Evolutionary conservation across 1,140 invertebrate species (phyloP).

Genomic region (Pseudoatta argentina): DNA sequence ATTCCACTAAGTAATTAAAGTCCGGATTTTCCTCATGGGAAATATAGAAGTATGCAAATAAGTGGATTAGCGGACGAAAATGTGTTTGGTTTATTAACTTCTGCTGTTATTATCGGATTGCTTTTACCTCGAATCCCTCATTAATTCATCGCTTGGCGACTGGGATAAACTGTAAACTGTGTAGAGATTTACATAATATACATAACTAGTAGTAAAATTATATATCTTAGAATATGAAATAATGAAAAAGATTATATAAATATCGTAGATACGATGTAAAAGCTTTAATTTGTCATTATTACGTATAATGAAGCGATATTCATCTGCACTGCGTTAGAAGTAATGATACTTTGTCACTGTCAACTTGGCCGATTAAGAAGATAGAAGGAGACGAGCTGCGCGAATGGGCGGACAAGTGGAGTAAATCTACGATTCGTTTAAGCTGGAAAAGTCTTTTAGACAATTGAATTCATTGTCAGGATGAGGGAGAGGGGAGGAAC

Average conservation of each 20-base stretch:
- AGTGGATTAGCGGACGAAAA: slow-evolving; percentile 26
- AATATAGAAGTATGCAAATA: slow-evolving; percentile 44
- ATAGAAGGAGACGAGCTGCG: slow-evolving; percentile 39
- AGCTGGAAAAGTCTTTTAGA: slow-evolving; percentile 65
- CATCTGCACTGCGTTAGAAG: slow-evolving; percentile 39
- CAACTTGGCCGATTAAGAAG: slow-evolving; percentile 49
- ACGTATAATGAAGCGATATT: not conserved
- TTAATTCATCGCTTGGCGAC: slow-evolving; percentile 24
- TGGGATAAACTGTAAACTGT: slow-evolving; percentile 7
- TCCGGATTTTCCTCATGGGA: slow-evolving; percentile 51
- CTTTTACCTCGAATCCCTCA: not conserved
- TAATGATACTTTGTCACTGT: slow-evolving; percentile 63
- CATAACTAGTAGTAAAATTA: not conserved
- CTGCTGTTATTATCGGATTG: slow-evolving; percentile 10
- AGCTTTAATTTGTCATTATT: slow-evolving; percentile 3
- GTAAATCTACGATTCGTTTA: slow-evolving; percentile 71
- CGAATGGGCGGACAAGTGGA: slow-evolving; percentile 59
- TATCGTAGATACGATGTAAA: not conserved
- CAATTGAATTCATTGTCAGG: slow-evolving; percentile 70
- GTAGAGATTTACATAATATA: not conserved
- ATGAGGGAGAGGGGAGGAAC: no score
- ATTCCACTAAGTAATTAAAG: slow-evolving; percentile 68
- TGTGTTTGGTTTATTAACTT: slow-evolving; percentile 62
- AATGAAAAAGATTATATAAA: slow-evolving; percentile 7
- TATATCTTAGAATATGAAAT: not conserved